Evolutionary conservation across 2,113 vertebrate genomes (phyloP).

Genomic region (Corvus moneduloides): DNA sequence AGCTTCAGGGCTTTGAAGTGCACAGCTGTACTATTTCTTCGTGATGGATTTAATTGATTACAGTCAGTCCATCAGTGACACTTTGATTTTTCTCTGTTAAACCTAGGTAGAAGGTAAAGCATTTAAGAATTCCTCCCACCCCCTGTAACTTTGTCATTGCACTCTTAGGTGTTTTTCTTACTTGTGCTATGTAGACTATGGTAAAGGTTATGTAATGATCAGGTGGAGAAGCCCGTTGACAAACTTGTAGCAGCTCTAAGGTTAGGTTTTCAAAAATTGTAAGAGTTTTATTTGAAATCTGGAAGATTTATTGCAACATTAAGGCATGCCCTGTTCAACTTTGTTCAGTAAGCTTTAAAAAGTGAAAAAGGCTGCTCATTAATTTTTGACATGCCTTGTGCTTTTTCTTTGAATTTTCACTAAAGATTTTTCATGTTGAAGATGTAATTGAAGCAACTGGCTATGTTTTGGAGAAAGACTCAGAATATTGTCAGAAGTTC

Average conservation of each 20-base stretch:
- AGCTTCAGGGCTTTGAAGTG: background rate
- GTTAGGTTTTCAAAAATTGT: background rate
- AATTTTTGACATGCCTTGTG: background rate
- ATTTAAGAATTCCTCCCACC: background rate
- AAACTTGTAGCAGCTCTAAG: background rate
- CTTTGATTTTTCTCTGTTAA: background rate
- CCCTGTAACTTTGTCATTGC: background rate
- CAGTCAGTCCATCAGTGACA: background rate
- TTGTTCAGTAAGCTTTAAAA: background rate
- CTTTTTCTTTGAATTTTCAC: background rate
- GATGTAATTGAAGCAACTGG: conserved; percentile 94
- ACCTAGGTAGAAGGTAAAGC: background rate
- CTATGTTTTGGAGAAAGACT: conserved; percentile 92
- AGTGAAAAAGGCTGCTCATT: background rate
- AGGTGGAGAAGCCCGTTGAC: background rate
- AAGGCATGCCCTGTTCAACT: background rate
- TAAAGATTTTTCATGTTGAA: conserved; percentile 91
- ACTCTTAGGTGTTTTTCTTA: background rate
- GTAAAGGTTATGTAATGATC: background rate
- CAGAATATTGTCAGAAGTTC: conserved; percentile 92
- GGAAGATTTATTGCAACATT: background rate
- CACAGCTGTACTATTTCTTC: background rate
- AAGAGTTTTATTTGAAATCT: background rate
- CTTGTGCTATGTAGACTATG: accelerated
- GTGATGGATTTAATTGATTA: background rate